Evolutionary conservation across 2,888 invertebrate genomes (phyloP).

Genomic region (Pristionchus entomophagus): DNA sequence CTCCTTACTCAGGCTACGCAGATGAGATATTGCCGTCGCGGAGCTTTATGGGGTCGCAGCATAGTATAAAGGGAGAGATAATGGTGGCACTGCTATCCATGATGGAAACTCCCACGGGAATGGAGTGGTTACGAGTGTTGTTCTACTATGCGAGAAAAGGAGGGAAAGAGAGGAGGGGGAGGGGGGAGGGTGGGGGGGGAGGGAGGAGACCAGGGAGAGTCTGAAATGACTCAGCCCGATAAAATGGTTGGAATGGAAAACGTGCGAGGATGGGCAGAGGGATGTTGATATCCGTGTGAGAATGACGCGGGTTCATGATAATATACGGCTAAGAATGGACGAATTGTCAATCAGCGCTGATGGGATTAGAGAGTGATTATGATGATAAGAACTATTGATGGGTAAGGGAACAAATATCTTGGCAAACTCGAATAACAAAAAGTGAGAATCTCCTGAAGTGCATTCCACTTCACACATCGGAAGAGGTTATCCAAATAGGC

Average conservation of each 20-base stretch:
- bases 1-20: background rate
- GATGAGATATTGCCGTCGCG: slow-evolving; percentile 26
- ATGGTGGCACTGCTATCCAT: background rate
- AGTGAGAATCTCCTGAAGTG: background rate
- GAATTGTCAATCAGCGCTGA: background rate
- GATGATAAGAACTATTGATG: background rate
- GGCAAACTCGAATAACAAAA: background rate
- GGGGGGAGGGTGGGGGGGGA: background rate
- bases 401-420: background rate
- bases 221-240: too few species aligned
- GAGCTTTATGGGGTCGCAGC: background rate
- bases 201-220: background rate
- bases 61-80: background rate
- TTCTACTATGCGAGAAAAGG: background rate
- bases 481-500: slow-evolving; percentile 29
- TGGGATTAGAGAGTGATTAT: slow-evolving; percentile 1
- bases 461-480: background rate
- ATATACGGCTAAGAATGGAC: too few species aligned
- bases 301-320: too few species aligned
- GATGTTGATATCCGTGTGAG: too few species aligned
- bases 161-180: background rate
- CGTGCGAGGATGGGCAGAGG: too few species aligned
- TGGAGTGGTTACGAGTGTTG: slow-evolving; percentile 3
- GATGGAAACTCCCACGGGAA: background rate
- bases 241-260: too few species aligned